These are phyloP conservation scores for Epinephelus lanceolatus DNA, from an alignment of 2,113 vertebrate species.

Conservation along the genomic window DNA sequence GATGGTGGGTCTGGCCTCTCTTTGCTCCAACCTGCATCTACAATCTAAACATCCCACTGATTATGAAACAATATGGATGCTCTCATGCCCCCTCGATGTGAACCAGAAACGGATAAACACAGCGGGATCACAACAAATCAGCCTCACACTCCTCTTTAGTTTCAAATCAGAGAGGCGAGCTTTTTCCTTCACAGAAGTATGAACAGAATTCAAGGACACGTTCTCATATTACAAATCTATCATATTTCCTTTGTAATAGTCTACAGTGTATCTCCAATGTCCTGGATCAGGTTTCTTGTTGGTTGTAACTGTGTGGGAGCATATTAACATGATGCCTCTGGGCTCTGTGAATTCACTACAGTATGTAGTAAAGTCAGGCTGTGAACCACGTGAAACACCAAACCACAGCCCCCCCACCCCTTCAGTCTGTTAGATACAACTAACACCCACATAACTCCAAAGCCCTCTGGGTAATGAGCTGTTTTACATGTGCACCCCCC, in stretches of 20 bases:
- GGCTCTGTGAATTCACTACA: conserved; percentile 54
- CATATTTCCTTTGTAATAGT: conserved; percentile 34
- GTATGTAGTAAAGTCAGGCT: conserved; percentile 56
- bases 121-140: conserved; percentile 44
- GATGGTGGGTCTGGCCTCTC: conserved; percentile 68
- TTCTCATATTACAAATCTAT: conserved; percentile 31
- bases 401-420: conserved; percentile 49
- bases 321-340: conserved; percentile 59
- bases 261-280: conserved; percentile 22
- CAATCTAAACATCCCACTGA: conserved; percentile 76
- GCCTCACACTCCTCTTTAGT: conserved; percentile 22
- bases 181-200: conserved; percentile 15
- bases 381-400: conserved; percentile 49
- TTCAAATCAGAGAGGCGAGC: neutral
- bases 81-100: conserved; percentile 25
- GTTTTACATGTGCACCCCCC: conserved; percentile 45
- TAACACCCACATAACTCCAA: conserved; percentile 57
- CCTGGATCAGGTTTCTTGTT: conserved; percentile 43
- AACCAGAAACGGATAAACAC: conserved; percentile 42
- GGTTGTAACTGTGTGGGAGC: conserved; percentile 53
- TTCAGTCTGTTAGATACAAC: conserved; percentile 48
- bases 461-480: conserved; percentile 63
- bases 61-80: conserved; percentile 71
- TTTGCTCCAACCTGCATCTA: conserved; percentile 66
- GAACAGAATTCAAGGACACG: conserved; percentile 7